Conservation (phyloP, 1,140 invertebrate species). For the Tetraneura akinire region DNA sequence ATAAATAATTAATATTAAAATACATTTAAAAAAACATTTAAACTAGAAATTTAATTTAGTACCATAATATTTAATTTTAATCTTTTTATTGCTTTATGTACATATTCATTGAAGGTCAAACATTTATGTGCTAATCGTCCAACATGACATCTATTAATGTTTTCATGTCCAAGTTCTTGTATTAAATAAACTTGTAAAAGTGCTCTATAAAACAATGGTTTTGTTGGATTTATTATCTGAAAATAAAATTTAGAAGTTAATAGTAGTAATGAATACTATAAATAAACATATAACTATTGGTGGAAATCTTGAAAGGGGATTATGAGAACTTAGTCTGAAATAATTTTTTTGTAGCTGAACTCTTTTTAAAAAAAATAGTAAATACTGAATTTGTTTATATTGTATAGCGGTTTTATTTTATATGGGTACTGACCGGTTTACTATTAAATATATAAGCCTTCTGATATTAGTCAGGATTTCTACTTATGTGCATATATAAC, state of each 20-base stretch:
- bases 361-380: no score
- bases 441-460: no score
- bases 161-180: conserved; percentile 53
- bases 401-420: no score
- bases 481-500: no score
- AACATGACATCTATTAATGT: conserved; percentile 58
- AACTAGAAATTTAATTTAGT: background rate
- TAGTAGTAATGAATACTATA: background rate
- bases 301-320: no score
- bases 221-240: conserved; percentile 60
- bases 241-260: background rate
- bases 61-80: conserved; percentile 58
- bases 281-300: no score
- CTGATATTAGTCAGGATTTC: no score
- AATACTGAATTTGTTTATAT: no score
- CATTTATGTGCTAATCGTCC: conserved; percentile 63
- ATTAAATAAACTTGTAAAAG: conserved; percentile 70
- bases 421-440: no score
- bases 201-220: conserved; percentile 71
- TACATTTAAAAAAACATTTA: no score
- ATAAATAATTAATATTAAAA: conserved; percentile 1
- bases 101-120: conserved; percentile 67
- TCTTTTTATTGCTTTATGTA: conserved; percentile 65
- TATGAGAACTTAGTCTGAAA: no score
- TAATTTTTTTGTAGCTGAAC: no score